phyloP scores from a whole-genome alignment of 2,113 vertebrate genomes.

The Puma concolor region DNA sequence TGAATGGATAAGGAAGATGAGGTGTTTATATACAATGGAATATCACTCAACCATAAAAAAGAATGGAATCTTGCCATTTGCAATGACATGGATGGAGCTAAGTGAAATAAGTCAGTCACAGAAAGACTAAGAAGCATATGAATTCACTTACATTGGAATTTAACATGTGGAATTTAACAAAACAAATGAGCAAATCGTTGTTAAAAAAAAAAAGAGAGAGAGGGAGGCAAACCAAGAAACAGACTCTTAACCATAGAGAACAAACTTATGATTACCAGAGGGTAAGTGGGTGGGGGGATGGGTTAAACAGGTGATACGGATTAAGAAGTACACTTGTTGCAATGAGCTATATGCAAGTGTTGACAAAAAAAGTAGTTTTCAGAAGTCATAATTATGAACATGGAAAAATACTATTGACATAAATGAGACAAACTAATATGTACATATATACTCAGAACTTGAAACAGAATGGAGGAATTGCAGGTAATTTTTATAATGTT shows the following conservation, averaged over 20 bases:
- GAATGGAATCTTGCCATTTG: not conserved
- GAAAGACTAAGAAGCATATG: not conserved
- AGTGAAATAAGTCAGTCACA: not conserved
- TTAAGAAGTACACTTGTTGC: not conserved
- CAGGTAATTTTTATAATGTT: conserved; percentile 37
- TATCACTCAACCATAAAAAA: not conserved
- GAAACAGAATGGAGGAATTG: conserved; percentile 6
- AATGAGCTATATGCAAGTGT: not conserved
- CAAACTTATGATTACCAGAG: not conserved
- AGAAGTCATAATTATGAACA: conserved; percentile 18
- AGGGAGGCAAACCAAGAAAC: not conserved
- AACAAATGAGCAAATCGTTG: not conserved
- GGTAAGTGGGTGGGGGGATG: not conserved
- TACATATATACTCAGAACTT: not conserved
- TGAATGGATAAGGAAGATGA: not conserved
- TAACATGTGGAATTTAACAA: not conserved
- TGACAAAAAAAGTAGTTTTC: not conserved
- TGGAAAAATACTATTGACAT: conserved; percentile 30
- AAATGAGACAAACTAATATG: conserved; percentile 11
- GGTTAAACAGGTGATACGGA: not conserved
- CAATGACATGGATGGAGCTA: not conserved
- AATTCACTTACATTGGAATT: not conserved
- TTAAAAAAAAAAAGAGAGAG: not conserved
- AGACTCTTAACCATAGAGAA: not conserved
- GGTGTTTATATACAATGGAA: not conserved